Percentiles rank a stretch among this genome's conserved stretches.
phyloP scores from a whole-genome alignment of 1,140 invertebrate species.

The Macrocentrus cingulum region DNA sequence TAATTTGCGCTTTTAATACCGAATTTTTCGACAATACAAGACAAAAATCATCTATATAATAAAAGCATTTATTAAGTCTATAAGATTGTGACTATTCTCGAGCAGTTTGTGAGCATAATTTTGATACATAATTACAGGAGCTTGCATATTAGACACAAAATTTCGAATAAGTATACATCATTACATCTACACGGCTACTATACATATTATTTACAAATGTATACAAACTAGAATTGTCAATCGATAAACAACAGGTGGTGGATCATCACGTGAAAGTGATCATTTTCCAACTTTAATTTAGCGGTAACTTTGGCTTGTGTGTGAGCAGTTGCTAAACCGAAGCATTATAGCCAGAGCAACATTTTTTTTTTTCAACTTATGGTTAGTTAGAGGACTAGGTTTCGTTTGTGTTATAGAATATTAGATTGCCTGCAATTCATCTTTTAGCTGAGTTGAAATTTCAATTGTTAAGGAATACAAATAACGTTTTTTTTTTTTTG shows the following conservation, averaged over 20 bases:
- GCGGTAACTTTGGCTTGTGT: slow-evolving; percentile 7
- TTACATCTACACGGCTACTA: slow-evolving; percentile 18
- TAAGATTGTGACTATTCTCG: no score
- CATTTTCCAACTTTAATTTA: slow-evolving; percentile 9
- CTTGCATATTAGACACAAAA: slow-evolving; percentile 3
- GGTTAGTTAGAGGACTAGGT: slow-evolving; percentile 21
- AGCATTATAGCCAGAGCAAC: not conserved
- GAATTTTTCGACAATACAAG: not conserved
- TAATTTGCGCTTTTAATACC: no score
- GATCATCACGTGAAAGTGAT: not conserved
- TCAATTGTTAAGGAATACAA: not conserved
- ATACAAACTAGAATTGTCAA: slow-evolving; percentile 25
- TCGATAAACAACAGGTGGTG: slow-evolving; percentile 9
- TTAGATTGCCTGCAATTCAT: slow-evolving; percentile 3
- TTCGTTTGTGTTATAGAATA: not conserved
- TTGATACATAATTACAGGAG: slow-evolving; percentile 18
- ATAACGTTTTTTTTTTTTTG: not conserved
- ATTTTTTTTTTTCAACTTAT: slow-evolving; percentile 5
- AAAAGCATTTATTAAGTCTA: slow-evolving; percentile 28
- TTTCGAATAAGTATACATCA: slow-evolving; percentile 13
- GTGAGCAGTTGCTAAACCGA: not conserved
- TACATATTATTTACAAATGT: slow-evolving; percentile 31
- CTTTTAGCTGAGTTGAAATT: not conserved
- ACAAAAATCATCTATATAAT: not conserved
- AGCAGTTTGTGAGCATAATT: slow-evolving; percentile 22